A percentile compares a stretch with the other conserved stretches of the same genome.
phyloP scores from a whole-genome alignment of 1,140 invertebrate species.

The Caligus rogercresseyi region DNA sequence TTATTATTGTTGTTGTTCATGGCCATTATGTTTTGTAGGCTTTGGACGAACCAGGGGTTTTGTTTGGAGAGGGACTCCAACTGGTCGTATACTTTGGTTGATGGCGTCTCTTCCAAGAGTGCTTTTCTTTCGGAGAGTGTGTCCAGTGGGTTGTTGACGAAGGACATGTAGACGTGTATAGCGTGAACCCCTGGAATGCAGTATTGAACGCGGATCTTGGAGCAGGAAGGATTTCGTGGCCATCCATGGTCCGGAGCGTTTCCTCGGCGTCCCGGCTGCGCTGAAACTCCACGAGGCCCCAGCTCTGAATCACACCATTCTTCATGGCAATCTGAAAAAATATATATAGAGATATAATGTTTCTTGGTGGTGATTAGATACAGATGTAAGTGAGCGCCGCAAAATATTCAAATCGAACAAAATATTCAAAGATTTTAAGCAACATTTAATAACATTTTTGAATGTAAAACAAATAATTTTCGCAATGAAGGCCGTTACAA shows the following conservation, averaged over 20 bases:
- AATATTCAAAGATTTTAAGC: too few species aligned
- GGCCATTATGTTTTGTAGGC: constrained; percentile 34
- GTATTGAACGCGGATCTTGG: constrained; percentile 35
- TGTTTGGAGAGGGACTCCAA: constrained; percentile 34
- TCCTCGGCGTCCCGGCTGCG: constrained; percentile 35
- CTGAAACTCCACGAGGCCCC: constrained; percentile 39
- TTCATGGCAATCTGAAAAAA: constrained; percentile 35
- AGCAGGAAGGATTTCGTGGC: constrained; percentile 29
- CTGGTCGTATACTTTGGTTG: constrained; percentile 27
- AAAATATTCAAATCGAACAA: too few species aligned
- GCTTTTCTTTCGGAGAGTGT: neutral
- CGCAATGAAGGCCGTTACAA: too few species aligned
- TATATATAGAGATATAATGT: neutral
- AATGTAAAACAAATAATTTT: too few species aligned
- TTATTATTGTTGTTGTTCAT: too few species aligned
- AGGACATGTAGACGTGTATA: constrained; percentile 36
- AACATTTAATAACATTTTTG: too few species aligned
- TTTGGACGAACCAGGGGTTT: constrained; percentile 35
- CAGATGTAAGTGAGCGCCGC: too few species aligned
- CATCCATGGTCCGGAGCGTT: constrained; percentile 32
- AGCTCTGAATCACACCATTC: constrained; percentile 37
- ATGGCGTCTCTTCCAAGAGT: constrained; percentile 7
- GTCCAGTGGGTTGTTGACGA: constrained; percentile 32
- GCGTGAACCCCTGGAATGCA: constrained; percentile 40
- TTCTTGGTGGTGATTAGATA: too few species aligned